These are phyloP conservation scores for Nomada fucata DNA, from an alignment of 2,888 invertebrate species.

Conservation along the genomic window DNA sequence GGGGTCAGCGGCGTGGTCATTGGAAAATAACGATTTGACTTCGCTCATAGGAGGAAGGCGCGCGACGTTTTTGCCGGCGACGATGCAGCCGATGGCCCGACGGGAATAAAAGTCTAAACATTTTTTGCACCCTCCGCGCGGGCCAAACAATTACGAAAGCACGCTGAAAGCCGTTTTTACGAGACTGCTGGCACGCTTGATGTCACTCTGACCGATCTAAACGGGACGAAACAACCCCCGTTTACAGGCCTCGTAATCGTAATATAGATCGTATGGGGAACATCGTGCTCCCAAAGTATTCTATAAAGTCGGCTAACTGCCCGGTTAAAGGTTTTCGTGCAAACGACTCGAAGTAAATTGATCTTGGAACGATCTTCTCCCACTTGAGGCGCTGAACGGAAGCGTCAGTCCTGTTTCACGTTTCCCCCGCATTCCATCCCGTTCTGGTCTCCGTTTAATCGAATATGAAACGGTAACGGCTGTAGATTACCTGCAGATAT, in stretches of 20 bases:
- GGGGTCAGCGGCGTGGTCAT: slow-evolving; percentile 40
- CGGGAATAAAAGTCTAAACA: slow-evolving; percentile 55
- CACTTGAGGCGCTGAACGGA: slow-evolving; percentile 14
- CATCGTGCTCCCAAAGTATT: slow-evolving; percentile 54
- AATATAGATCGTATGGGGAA: slow-evolving; percentile 53
- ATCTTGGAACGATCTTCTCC: slow-evolving; percentile 37
- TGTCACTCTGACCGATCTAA: not conserved
- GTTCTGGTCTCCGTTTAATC: slow-evolving; percentile 6
- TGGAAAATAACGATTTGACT: slow-evolving; percentile 59
- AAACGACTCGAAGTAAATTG: slow-evolving; percentile 54
- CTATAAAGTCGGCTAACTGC: slow-evolving; percentile 58
- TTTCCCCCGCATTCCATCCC: slow-evolving; percentile 2
- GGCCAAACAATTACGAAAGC: slow-evolving; percentile 58
- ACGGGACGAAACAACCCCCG: slow-evolving; percentile 21
- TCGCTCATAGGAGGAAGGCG: slow-evolving; percentile 6
- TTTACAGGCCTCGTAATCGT: slow-evolving; percentile 51
- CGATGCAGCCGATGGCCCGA: not conserved
- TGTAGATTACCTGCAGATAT: not conserved
- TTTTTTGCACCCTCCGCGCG: slow-evolving; percentile 47
- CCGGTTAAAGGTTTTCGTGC: slow-evolving; percentile 51
- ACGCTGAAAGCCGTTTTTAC: slow-evolving; percentile 52
- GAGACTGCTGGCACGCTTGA: slow-evolving; percentile 9
- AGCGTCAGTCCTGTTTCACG: slow-evolving; percentile 7
- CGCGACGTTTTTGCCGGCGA: not conserved
- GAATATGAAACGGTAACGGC: not conserved